Evolutionary conservation across 1,140 invertebrate species (phyloP), one percentile per base, ranked within the genome.

Genomic region (Lanistes nyassanus): DNA sequence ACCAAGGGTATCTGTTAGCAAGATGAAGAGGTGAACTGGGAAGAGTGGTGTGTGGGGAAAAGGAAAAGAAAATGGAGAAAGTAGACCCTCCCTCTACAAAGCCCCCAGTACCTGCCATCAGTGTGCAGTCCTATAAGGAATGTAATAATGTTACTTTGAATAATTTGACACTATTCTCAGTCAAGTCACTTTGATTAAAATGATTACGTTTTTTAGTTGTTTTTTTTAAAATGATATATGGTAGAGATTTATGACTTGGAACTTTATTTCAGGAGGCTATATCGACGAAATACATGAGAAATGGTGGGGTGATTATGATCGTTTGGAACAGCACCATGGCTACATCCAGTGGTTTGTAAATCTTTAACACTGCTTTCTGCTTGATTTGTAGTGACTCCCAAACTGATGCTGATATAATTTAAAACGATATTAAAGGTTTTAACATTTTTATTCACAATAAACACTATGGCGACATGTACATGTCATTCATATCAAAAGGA

Each of bases 331-430:
- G 23, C 87, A 87, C 71, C 86, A 88, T 83, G 87, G 87, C 42
- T 88, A 85, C 76, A 87, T 88, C 51, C 87, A 88, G 66, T 88
- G 87, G 87, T 87, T 76, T 64, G 69, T 75, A 13, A 75, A 16
- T 3, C 51, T 36, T 66, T 53, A 29, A 36, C 31, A 21, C 31
- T 31, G 23, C 9, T 2, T 66, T 11, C 47, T 36, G 21, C 13
- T 47, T n/a, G 13, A 26, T 51, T n/a, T 39, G n/a, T 36, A 51
- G 6, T 13, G 9, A 7, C 23, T 51, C 0, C 21, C 26, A n/a
- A n/a, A n/a, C 36, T 69, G 37, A 23, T 47, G 11, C 67, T n/a
- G 37, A 26, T 2, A 3, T 7, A n/a, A 29, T 34, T 1, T 26
- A n/a, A n/a, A n/a, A n/a, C n/a, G n/a, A n/a, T n/a, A n/a, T n/a